Evolutionary conservation across 2,888 invertebrate species (phyloP), one percentile per base, ranked within the genome.

Genomic region (Drosophila eohydei): DNA sequence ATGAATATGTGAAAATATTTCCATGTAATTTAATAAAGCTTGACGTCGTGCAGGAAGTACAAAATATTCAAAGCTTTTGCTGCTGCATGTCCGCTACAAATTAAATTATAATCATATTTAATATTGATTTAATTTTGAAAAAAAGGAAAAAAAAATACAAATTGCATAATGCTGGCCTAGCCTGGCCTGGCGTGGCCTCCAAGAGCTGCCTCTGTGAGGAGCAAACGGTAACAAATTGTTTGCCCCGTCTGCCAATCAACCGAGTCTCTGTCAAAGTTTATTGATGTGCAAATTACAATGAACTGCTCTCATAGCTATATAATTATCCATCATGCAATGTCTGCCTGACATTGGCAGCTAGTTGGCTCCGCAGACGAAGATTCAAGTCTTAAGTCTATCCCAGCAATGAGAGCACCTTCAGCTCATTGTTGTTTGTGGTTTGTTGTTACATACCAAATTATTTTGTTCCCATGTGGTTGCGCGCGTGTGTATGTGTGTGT

Each of bases 211-310:
- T 51, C 55, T 50, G 66, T 66, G 62, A 60, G 52, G 69, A 68
- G 36, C 51, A 26, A 86, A 71, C 83, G 77, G 80, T 78, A 80
- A 68, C 66, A 66, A 78, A 73, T 38, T 67, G 60, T 54, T 38
- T 48, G 48, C 43, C 52, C 48, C 38, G 69, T 40, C 69, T 69
- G 69, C 21, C 70, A 70, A 62, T 75, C 62, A 57, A 26, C 46
- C 56, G 48, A 38, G 43, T 74, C 78, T 69, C 69, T 81, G 84
- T 87, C 82, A 83, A 84, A 84, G 85, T 78, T 71, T 68, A 87
- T 81, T 83, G 81, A 86, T 86, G 83, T 81, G 79, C 78, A 83
- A 83, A 83, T 84, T 84, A 75, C 80, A 78, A 75, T 60, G 62
- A 65, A 54, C 46, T 43, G 44, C 21, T 50, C 16, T 21, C 34